Evolutionary conservation across 2,113 vertebrate genomes (phyloP).

Genomic region (Lampris incognitus): DNA sequence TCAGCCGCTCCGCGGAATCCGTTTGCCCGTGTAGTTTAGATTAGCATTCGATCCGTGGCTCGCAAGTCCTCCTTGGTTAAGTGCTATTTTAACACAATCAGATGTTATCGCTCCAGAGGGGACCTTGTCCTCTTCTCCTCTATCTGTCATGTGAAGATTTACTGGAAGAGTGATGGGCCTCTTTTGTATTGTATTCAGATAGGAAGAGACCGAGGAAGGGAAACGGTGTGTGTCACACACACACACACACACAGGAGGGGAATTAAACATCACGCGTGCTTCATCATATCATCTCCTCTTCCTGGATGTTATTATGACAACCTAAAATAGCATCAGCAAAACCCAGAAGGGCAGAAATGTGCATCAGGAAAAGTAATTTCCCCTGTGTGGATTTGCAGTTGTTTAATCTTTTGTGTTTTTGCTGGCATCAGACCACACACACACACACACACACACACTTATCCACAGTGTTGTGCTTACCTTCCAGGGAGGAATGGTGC

Average conservation of each 20-base stretch:
- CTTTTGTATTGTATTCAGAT: no score
- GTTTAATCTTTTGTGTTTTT: conserved; percentile 11
- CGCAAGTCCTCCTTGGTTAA: conserved; percentile 17
- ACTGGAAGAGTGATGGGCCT: no score
- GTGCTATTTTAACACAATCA: conserved; percentile 19
- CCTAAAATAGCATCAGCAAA: not conserved
- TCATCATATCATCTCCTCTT: not conserved
- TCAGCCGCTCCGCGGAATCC: not conserved
- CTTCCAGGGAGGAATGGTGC: conserved; percentile 66
- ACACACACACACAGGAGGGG: no score
- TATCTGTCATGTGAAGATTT: no score
- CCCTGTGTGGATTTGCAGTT: not conserved
- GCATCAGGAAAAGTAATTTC: not conserved
- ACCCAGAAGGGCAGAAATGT: conserved; percentile 12
- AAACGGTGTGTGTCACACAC: no score
- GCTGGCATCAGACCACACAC: conserved; percentile 17
- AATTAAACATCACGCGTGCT: not conserved
- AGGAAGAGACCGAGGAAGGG: no score
- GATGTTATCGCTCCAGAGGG: conserved; percentile 3
- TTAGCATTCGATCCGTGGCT: conserved; percentile 13
- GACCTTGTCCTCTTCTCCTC: not conserved
- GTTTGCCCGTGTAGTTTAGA: conserved; percentile 8
- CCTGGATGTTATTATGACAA: not conserved
- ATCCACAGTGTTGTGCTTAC: conserved; percentile 51
- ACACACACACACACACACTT: not conserved